Evolutionary conservation across 2,797 vertebrate genomes (phyloP).

Genomic region (Pseudochirops cupreus): DNA sequence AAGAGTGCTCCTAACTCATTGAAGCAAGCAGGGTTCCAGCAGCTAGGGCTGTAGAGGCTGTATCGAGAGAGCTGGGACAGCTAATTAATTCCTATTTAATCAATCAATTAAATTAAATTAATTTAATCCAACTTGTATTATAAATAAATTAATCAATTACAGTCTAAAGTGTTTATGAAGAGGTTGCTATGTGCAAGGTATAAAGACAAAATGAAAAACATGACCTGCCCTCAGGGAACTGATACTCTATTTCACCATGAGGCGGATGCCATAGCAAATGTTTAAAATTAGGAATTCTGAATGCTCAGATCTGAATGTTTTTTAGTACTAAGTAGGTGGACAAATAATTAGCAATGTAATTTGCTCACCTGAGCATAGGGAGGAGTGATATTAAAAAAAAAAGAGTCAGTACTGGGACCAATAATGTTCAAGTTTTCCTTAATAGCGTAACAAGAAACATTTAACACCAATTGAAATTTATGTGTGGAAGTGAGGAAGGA

Average conservation of each 20-base stretch:
- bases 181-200: not conserved
- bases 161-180: not conserved
- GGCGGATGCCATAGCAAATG: not conserved
- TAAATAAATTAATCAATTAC: not conserved
- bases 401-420: constrained; percentile 4
- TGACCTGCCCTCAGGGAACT: not conserved
- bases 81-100: too few species aligned
- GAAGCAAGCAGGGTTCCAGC: not conserved
- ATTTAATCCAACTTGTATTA: too few species aligned
- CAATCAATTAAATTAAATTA: too few species aligned
- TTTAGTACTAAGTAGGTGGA: not conserved
- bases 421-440: constrained; percentile 25
- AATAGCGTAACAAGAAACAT: constrained; percentile 46
- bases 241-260: not conserved
- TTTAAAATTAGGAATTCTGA: not conserved
- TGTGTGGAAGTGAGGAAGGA: not conserved
- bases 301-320: not conserved
- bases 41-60: not conserved
- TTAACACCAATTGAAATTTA: constrained; percentile 26
- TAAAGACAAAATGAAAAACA: not conserved
- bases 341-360: not conserved
- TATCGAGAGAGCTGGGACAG: not conserved
- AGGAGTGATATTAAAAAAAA: not conserved
- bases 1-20: not conserved
- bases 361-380: not conserved